Conservation (phyloP, 2,113 vertebrate genomes). For the Trichomycterus rosablanca region DNA sequence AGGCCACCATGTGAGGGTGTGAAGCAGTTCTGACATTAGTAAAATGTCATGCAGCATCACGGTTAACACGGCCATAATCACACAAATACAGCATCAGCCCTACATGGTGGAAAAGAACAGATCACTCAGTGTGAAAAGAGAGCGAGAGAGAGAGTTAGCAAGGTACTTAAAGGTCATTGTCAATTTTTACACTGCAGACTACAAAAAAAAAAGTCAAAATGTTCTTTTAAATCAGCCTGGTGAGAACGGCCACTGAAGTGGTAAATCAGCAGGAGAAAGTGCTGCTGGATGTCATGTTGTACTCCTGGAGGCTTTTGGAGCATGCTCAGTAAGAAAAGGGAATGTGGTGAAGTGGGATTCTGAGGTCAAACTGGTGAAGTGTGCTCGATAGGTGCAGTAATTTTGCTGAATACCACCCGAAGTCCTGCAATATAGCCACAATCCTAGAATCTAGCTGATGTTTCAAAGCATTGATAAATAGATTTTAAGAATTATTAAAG, state of each 20-base stretch:
- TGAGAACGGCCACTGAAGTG: neutral
- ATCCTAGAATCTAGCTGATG: no score
- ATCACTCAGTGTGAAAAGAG: neutral
- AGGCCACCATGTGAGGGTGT: conserved; percentile 22
- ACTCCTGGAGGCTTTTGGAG: neutral
- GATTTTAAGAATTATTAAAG: no score
- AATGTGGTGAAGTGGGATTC: neutral
- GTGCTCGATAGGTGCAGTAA: no score
- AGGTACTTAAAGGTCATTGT: conserved; percentile 20
- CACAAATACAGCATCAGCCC: conserved; percentile 18
- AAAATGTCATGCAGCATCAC: conserved; percentile 28
- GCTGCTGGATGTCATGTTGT: neutral
- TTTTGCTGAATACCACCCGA: no score
- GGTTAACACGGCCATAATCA: conserved; percentile 27
- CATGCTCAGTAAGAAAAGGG: neutral
- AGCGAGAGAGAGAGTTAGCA: neutral
- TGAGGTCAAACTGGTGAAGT: neutral
- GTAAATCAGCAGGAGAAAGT: neutral
- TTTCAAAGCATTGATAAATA: no score
- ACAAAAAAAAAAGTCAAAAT: conserved; percentile 1
- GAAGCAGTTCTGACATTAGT: conserved; percentile 28
- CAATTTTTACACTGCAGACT: neutral
- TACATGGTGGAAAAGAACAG: conserved; percentile 6
- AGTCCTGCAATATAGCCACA: no score
- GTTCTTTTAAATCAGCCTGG: conserved; percentile 1